A percentile compares a stretch with the other conserved stretches of the same genome.
phyloP scores from a whole-genome alignment of 2,888 invertebrate genomes.

The Chloromyia formosa region DNA sequence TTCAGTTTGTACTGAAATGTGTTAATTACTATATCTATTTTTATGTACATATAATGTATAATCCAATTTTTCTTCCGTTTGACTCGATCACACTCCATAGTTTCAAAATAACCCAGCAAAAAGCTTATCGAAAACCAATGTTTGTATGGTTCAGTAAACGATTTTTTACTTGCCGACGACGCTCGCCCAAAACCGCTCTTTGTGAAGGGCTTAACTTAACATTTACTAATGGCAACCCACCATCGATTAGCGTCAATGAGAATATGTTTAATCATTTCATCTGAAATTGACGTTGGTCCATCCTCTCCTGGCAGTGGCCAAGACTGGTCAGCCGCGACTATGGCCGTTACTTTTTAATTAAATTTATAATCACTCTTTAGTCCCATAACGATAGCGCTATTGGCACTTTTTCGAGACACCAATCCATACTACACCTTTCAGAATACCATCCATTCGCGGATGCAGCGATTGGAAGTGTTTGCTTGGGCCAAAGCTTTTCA shows the following conservation, averaged over 20 bases:
- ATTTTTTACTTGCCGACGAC: too few species aligned
- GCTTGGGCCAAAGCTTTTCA: constrained; percentile 1
- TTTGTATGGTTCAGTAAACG: too few species aligned
- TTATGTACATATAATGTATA: too few species aligned
- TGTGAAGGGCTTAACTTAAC: too few species aligned
- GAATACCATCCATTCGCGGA: background rate
- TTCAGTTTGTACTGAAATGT: too few species aligned
- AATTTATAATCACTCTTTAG: constrained; percentile 32
- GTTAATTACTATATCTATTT: too few species aligned
- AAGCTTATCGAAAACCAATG: too few species aligned
- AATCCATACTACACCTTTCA: too few species aligned
- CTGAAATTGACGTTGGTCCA: constrained; percentile 21
- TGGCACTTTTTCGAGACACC: background rate
- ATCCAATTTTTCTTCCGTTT: too few species aligned
- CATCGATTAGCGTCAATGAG: background rate
- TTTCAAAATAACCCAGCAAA: too few species aligned
- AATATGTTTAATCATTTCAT: background rate
- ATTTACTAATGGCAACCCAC: background rate
- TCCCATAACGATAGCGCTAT: background rate
- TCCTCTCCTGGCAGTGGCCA: background rate
- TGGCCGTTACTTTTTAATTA: constrained; percentile 42
- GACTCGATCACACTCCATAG: too few species aligned
- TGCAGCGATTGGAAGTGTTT: constrained; percentile 10
- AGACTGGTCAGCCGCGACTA: constrained; percentile 12
- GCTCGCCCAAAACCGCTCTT: too few species aligned